Conservation (phyloP, 1,140 invertebrate species). For the Aphidius ervi region DNA sequence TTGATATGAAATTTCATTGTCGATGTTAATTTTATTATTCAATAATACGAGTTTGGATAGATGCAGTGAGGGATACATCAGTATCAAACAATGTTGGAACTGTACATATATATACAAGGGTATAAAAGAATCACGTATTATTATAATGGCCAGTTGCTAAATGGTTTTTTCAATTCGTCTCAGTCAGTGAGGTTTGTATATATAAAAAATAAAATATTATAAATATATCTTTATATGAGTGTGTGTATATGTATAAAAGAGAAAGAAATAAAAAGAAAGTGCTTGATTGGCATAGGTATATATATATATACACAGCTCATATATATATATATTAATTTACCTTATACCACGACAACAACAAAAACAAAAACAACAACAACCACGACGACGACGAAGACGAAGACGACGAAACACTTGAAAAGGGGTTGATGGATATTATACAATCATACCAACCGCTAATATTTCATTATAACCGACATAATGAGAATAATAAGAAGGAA, state of each 20-base stretch:
- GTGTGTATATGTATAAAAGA: too few species aligned
- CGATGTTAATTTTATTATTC: too few species aligned
- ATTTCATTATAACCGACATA: constrained; percentile 50
- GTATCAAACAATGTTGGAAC: too few species aligned
- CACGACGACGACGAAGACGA: too few species aligned
- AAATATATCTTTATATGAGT: too few species aligned
- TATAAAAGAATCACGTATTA: constrained; percentile 56
- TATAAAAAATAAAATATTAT: too few species aligned
- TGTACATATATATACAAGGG: constrained; percentile 29
- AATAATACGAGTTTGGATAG: too few species aligned
- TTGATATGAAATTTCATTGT: too few species aligned
- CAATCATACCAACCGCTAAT: constrained; percentile 38
- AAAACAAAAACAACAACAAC: too few species aligned
- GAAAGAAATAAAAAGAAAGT: neutral
- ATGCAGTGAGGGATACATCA: too few species aligned
- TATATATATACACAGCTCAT: neutral
- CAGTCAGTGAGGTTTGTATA: neutral
- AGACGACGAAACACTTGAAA: too few species aligned
- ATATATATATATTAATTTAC: neutral
- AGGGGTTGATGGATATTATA: constrained; percentile 20
- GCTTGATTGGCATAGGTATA: constrained; percentile 19
- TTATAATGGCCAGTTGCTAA: constrained; percentile 56
- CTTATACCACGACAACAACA: neutral
- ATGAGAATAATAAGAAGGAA: constrained; percentile 53
- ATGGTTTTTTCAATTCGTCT: constrained; percentile 54